phyloP scores from a whole-genome alignment of 92 coral and sea anemone species.

The Paragorgia papillata region DNA sequence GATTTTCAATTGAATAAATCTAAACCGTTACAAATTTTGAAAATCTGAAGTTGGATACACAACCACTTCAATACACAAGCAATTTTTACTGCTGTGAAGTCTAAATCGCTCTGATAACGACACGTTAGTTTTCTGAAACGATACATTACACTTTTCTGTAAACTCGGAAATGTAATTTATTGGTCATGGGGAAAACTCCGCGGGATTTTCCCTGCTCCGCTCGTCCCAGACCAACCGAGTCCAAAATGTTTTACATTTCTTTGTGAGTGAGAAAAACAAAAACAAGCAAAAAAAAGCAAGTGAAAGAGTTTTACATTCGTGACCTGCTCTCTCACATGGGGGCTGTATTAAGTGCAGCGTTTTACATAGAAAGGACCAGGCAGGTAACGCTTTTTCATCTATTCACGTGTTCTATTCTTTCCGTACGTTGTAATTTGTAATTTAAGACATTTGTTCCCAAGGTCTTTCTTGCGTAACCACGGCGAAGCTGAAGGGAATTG shows the following conservation, averaged over 20 bases:
- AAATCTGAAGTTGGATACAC: too few species aligned
- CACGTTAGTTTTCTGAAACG: background rate
- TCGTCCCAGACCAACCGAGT: conserved; percentile 1
- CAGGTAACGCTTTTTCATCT: background rate
- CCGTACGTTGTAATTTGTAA: background rate
- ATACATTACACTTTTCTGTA: background rate
- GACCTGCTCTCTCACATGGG: conserved; percentile 21
- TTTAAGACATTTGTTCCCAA: background rate
- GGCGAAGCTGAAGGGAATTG: background rate
- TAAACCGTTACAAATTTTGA: too few species aligned
- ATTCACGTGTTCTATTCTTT: background rate
- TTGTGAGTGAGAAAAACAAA: background rate
- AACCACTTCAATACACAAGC: too few species aligned
- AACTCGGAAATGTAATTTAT: background rate
- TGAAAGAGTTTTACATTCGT: background rate
- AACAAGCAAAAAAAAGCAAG: conserved; percentile 1
- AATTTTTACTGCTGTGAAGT: background rate
- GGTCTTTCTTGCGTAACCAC: background rate
- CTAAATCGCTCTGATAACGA: background rate
- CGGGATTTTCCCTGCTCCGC: conserved; percentile 33
- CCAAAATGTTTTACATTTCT: background rate
- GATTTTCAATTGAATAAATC: too few species aligned
- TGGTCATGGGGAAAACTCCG: conserved; percentile 17
- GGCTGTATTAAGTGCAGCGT: background rate
- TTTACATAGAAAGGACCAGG: background rate